Base-by-base conservation (phyloP, 2,888 invertebrate species). In the Flexamia atlantica region DNA sequence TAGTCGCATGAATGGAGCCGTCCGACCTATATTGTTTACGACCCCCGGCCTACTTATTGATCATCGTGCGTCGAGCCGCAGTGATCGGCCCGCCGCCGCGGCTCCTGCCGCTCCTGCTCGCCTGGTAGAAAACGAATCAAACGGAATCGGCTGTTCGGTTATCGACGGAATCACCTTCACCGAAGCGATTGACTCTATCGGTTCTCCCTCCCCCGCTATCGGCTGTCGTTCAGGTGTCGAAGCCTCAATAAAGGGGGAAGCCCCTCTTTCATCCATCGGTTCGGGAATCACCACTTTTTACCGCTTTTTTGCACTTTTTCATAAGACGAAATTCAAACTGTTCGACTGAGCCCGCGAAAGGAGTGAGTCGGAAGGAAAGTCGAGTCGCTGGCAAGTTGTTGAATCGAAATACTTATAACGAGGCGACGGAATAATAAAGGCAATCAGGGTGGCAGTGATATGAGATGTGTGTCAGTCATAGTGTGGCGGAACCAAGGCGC, bases 71-170 rank as follows among this genome's bases (percentile, higher is more conserved):
- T 23, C 57, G 57, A 23, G 57, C 14, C 3, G 28, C 30, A 5
- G 40, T 36, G 70, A 40, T 70, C 70, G 23, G 68, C 70, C 70
- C 7, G 30, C 68, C 5, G 17, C 68, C n/a, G 7, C 2, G 14
- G 40, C 70, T 70, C 40, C 40, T 70, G 12, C 70, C 23, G 20
- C 36, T 40, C 30, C 70, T 70, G 70, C 9, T 70, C 70, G 10
- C 70, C 70, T 70, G 70, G 40, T 70, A 70, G 70, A 70, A 70
- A 70, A 36, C 70, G 70, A 70, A 70, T 70, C 70, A 70, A 40
- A 70, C 40, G 70, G 70, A 70, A 70, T 70, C 70, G 70, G 70
- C 70, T 40, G 70, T 70, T 70, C 70, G 70, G 70, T 70, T 70
- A 70, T 70, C 40, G 70, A 70, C 70, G 70, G 70, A 70, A 70